These are phyloP conservation scores for Drosophila bipectinata DNA, from an alignment of 1,140 invertebrate species.

Conservation along the genomic window DNA sequence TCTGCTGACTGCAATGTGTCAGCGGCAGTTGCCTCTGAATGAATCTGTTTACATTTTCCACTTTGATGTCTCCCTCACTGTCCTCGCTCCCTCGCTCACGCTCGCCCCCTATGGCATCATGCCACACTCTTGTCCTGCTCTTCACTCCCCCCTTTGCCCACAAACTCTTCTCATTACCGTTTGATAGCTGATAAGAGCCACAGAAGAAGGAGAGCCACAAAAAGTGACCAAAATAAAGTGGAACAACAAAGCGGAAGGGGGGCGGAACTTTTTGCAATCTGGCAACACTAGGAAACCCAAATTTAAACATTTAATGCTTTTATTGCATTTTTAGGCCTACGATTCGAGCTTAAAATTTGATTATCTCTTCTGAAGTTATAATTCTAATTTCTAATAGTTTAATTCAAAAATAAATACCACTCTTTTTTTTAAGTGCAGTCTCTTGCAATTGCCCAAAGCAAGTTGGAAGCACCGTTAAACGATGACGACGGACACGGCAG, in stretches of 20 bases:
- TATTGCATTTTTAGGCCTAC: too few relatives aligned
- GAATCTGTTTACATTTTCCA: constrained; percentile 78
- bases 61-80: constrained; percentile 44
- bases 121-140: constrained; percentile 8
- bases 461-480: constrained; percentile 70
- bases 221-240: constrained; percentile 34
- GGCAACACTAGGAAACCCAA: constrained; percentile 4
- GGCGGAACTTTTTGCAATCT: constrained; percentile 7
- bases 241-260: constrained; percentile 5
- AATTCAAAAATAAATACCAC: too few relatives aligned
- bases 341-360: background rate
- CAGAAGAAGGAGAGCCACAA: constrained; percentile 10
- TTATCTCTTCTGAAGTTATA: background rate
- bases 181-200: constrained; percentile 46
- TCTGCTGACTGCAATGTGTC: constrained; percentile 68
- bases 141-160: background rate
- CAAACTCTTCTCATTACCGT: constrained; percentile 35
- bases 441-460: constrained; percentile 11
- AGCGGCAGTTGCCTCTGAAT: constrained; percentile 73
- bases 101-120: constrained; percentile 16
- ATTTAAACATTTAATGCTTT: too few relatives aligned
- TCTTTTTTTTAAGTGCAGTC: constrained; percentile 7
- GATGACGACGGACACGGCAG: constrained; percentile 48
- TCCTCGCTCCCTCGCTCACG: background rate
- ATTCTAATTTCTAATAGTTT: too few relatives aligned